These are phyloP conservation scores for Antedon mediterranea DNA, from an alignment of 53 echinoderm and acorn worm genomes.

Conservation along the genomic window DNA sequence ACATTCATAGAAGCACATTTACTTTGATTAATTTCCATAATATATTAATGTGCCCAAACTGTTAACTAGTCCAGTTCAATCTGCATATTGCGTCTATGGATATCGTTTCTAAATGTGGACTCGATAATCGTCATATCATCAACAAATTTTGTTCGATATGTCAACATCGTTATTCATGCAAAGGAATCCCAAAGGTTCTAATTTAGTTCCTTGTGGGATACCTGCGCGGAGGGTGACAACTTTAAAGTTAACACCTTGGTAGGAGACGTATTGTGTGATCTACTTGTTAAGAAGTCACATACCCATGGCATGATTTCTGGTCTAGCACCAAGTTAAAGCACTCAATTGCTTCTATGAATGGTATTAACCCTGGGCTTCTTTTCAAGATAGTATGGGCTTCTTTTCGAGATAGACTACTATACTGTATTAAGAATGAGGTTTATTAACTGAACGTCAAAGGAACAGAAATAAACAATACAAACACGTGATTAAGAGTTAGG, in stretches of 20 bases:
- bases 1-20: neutral
- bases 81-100: neutral
- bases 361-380: constrained; percentile 4
- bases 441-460: too few species aligned
- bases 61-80: neutral
- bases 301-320: constrained; percentile 14
- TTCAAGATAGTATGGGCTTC: too few species aligned
- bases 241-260: constrained; percentile 4
- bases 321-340: constrained; percentile 2
- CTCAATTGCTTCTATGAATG: too few species aligned
- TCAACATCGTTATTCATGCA: constrained; percentile 17
- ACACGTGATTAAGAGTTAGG: too few species aligned
- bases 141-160: constrained; percentile 1
- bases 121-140: constrained; percentile 13
- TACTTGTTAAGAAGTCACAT: constrained; percentile 3
- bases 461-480: too few species aligned
- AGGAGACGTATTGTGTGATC: constrained; percentile 22
- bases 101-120: neutral
- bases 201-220: constrained; percentile 21
- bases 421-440: too few species aligned
- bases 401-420: too few species aligned
- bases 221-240: constrained; percentile 6
- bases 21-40: neutral
- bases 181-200: constrained; percentile 18
- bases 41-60: neutral